Percentiles rank a stretch among this genome's conserved stretches.
Conservation (phyloP, 2,113 vertebrate species). For the Calcarius ornatus region DNA sequence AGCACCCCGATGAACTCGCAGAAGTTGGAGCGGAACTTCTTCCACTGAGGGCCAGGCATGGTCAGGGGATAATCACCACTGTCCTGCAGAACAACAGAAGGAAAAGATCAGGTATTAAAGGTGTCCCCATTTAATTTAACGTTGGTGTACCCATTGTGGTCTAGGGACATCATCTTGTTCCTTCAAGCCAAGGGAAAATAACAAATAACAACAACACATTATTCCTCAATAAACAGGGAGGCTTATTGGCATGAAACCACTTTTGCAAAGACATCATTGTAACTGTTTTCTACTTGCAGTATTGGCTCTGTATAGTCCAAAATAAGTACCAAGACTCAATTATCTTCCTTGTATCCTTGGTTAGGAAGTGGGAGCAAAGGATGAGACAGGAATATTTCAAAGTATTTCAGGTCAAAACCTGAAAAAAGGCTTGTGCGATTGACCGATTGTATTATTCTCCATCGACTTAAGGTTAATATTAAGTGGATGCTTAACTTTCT, state of each 20-base stretch:
- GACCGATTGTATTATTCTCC: background rate
- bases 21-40: constrained; percentile 98
- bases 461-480: background rate
- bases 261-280: background rate
- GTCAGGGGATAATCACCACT: constrained; percentile 98
- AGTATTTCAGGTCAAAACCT: background rate
- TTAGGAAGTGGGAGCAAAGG: background rate
- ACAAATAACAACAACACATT: background rate
- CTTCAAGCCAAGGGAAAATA: background rate
- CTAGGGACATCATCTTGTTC: background rate
- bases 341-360: background rate
- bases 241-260: background rate
- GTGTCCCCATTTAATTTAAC: background rate
- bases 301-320: background rate
- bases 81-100: constrained; percentile 77
- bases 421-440: background rate
- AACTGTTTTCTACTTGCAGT: background rate
- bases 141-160: background rate
- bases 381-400: background rate
- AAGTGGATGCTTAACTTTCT: background rate
- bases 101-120: background rate
- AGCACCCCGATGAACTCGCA: constrained; percentile 97
- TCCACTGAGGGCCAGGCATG: constrained; percentile 98
- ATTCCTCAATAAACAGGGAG: background rate
- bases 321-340: background rate